A percentile compares a stretch with the other conserved stretches of the same genome.
These are phyloP conservation scores for Porites australiensis DNA, from an alignment of 64 coral and sea anemone species.

Conservation along the genomic window DNA sequence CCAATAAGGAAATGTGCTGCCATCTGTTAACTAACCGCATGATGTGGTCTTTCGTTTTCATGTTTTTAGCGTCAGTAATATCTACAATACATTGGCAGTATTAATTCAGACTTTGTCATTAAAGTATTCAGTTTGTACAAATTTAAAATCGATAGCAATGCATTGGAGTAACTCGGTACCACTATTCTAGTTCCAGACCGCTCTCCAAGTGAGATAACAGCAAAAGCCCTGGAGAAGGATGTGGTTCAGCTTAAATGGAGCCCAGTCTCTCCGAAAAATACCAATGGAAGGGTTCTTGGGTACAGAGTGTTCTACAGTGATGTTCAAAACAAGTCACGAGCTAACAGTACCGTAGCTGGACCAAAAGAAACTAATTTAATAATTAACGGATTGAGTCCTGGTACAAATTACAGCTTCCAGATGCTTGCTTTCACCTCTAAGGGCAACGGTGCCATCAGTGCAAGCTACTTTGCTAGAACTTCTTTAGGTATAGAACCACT, in stretches of 20 bases:
- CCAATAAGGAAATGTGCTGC: no score
- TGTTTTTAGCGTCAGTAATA: no score
- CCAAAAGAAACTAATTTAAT: background rate
- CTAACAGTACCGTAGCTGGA: background rate
- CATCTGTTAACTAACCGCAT: no score
- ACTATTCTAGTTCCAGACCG: background rate
- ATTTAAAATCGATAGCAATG: no score
- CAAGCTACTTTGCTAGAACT: background rate
- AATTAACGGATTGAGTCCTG: background rate
- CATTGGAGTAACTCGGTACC: no score
- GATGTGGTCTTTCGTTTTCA: no score
- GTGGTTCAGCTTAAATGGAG: background rate
- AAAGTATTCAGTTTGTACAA: no score
- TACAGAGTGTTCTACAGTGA: background rate
- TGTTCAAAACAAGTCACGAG: background rate
- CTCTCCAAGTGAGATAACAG: conserved; percentile 4
- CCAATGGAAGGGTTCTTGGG: conserved; percentile 11
- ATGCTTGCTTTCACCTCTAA: conserved; percentile 8
- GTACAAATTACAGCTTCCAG: background rate
- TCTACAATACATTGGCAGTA: no score
- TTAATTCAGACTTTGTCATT: no score
- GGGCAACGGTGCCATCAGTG: background rate
- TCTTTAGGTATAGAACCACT: background rate
- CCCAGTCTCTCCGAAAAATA: background rate
- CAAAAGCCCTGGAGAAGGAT: no score